Conservation (phyloP, 2,797 vertebrate species). For the Anguilla megastoma region DNA sequence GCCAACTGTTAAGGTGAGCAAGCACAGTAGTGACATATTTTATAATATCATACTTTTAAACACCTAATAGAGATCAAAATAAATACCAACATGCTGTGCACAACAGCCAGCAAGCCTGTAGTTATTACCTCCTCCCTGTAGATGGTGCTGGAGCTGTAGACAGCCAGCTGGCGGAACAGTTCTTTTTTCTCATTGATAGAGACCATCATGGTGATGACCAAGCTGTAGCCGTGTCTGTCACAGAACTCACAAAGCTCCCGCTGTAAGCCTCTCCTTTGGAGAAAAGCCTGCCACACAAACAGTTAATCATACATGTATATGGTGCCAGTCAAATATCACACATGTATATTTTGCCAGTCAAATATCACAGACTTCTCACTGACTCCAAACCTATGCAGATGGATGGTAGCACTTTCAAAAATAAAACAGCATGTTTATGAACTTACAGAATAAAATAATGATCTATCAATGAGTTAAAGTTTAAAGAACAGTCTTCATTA, state of each 20-base stretch:
- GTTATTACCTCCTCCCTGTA: slow-evolving; percentile 72
- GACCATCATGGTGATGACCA: slow-evolving; percentile 83
- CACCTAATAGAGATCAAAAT: not conserved
- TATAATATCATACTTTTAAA: not conserved
- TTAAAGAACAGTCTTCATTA: not conserved
- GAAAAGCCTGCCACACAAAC: slow-evolving; percentile 71
- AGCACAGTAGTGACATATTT: not conserved
- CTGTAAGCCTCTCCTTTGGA: slow-evolving; percentile 69
- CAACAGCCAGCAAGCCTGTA: not conserved
- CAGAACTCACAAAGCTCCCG: slow-evolving; percentile 80
- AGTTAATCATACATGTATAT: not conserved
- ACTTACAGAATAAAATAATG: not conserved
- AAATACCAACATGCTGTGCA: not conserved
- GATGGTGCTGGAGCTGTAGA: slow-evolving; percentile 74
- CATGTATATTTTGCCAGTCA: not conserved
- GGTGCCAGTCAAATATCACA: slow-evolving; percentile 45
- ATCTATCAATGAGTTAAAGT: not conserved
- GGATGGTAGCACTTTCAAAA: too few relatives aligned
- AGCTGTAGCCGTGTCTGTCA: slow-evolving; percentile 67
- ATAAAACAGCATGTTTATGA: too few relatives aligned
- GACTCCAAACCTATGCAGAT: too few relatives aligned
- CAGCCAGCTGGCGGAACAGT: slow-evolving; percentile 78
- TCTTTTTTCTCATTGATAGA: slow-evolving; percentile 70
- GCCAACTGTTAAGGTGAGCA: not conserved
- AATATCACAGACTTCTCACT: too few relatives aligned